phyloP scores from a whole-genome alignment of 2,797 vertebrate species.

The Xenops minutus region DNA sequence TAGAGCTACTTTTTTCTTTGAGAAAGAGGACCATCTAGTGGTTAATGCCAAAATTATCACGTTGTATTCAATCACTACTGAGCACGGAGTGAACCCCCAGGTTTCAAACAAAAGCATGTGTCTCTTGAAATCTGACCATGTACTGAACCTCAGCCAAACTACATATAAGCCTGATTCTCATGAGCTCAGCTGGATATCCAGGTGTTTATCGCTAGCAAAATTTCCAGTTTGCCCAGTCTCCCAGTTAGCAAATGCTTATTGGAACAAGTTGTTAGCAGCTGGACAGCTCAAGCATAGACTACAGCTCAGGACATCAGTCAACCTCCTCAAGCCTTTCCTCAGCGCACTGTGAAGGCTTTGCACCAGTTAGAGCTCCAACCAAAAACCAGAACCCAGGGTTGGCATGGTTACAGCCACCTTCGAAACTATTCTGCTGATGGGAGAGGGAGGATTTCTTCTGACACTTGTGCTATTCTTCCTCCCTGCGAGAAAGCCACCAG shows the following conservation, averaged over 20 bases:
- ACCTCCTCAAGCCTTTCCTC: background rate
- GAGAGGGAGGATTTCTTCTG: background rate
- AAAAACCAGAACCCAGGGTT: background rate
- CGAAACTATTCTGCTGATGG: background rate
- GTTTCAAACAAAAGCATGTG: accelerated
- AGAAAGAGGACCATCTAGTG: constrained; percentile 54
- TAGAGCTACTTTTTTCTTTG: background rate
- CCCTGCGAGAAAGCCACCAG: background rate
- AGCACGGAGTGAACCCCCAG: background rate
- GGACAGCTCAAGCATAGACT: background rate
- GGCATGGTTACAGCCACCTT: background rate
- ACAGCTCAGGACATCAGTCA: background rate
- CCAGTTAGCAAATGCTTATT: background rate
- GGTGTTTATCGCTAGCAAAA: background rate
- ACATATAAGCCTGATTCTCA: background rate
- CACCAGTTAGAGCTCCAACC: background rate
- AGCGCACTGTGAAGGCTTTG: background rate
- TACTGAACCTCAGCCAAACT: background rate
- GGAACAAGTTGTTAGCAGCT: background rate
- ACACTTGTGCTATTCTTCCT: background rate
- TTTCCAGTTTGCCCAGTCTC: background rate
- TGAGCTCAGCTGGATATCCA: background rate
- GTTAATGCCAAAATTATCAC: background rate
- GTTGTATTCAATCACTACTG: background rate
- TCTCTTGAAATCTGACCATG: background rate